Evolutionary conservation across 1,140 invertebrate species (phyloP), one percentile per base, ranked within the genome.

Genomic region (Heliconius melpomene): DNA sequence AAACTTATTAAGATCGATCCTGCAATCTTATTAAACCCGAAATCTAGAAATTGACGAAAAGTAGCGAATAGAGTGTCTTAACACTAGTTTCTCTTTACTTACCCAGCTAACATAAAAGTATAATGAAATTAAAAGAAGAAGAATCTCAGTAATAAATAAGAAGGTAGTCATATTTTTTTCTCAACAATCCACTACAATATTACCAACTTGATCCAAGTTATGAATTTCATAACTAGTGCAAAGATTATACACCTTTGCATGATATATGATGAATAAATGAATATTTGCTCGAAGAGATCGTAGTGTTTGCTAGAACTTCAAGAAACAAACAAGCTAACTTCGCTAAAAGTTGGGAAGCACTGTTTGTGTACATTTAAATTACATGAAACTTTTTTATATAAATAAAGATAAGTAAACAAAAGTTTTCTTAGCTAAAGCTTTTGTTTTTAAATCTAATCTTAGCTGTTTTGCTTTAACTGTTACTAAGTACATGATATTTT

Each of bases 221-320:
- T 66, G 60, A 66, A 66, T 16, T 66, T 66, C 60, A 66, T n/a
- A 66, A 66, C 60, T 66, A 66, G 60, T n/a, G 60, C 60, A 29
- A 26, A 66, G 60, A 66, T 66, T 66, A 66, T 66, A 26, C 60
- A 66, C 29, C 60, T 66, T 66, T 66, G 60, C 26, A 66, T 66
- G 60, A 66, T 66, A 66, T 66, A 66, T 66, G 60, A 66, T 66
- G 60, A 66, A 66, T 66, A 66, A 66, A 66, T 66, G 60, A 66
- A 66, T 66, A 66, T 66, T 66, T 66, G 60, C 60, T 66, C 60
- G 60, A 13, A 66, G 60, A 66, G 11, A 66, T 66, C 60, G 60
- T 66, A 29, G 60, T 66, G 60, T 29, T 66, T 66, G 60, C n/a
- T 26, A 11, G 13, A 66, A 66, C 60, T 66, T 66, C 60, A 26